A percentile compares a stretch with the other conserved stretches of the same genome.
phyloP scores from a whole-genome alignment of 2,113 vertebrate species.

The Nerophis lumbriciformis region DNA sequence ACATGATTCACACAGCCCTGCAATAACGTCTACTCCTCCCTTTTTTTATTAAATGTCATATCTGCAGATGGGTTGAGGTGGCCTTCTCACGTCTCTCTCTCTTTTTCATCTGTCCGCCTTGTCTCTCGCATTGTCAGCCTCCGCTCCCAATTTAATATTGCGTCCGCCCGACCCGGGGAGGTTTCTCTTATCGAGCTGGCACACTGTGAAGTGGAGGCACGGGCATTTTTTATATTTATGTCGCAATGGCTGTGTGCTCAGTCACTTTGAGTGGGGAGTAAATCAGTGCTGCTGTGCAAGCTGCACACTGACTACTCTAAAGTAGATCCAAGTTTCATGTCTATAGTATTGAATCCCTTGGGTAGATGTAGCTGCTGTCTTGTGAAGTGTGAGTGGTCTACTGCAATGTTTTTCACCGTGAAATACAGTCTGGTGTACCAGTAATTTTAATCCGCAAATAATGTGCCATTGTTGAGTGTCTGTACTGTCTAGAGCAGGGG shows the following conservation, averaged over 20 bases:
- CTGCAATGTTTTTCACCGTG: no score
- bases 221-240: slow-evolving; percentile 18
- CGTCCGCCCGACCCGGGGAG: slow-evolving; percentile 34
- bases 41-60: slow-evolving; percentile 39
- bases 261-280: background rate
- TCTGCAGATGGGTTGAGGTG: slow-evolving; percentile 30
- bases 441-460: no score
- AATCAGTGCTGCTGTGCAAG: no score
- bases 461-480: no score
- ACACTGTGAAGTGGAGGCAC: slow-evolving; percentile 36
- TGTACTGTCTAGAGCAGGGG: no score
- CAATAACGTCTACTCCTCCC: slow-evolving; percentile 29
- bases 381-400: no score
- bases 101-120: slow-evolving; percentile 1
- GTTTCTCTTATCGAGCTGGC: slow-evolving; percentile 22
- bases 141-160: slow-evolving; percentile 43
- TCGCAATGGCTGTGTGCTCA: slow-evolving; percentile 5
- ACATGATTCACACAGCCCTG: slow-evolving; percentile 34
- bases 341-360: no score
- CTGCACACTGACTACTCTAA: no score
- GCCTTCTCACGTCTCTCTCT: slow-evolving; percentile 12
- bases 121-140: slow-evolving; percentile 30
- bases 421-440: no score
- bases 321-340: no score
- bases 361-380: no score